Evolutionary conservation across 2,797 vertebrate genomes (phyloP).

Genomic region (Hafferia zeledoni): DNA sequence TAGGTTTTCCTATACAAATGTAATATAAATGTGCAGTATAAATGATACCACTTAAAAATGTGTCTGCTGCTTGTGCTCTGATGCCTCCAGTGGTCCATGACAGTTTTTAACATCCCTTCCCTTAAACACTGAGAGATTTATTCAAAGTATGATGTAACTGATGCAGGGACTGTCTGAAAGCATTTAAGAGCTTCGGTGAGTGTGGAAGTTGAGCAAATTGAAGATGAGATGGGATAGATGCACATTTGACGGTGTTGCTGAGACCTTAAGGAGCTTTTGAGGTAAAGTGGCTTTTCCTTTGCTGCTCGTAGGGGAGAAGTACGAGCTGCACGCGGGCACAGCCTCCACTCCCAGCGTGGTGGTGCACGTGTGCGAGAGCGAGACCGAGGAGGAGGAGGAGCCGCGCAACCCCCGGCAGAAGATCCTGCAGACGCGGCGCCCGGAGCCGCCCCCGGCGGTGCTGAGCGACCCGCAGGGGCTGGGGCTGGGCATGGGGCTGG

Average conservation of each 20-base stretch:
- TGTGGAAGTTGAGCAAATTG: neutral
- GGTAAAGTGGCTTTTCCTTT: neutral
- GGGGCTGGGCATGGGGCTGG: constrained; percentile 11
- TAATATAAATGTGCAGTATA: neutral
- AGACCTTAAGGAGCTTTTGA: neutral
- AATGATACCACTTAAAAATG: neutral
- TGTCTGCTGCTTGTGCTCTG: neutral
- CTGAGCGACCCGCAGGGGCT: constrained; percentile 65
- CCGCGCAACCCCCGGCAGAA: constrained; percentile 85
- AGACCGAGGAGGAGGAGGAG: constrained; percentile 88
- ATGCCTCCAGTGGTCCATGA: neutral
- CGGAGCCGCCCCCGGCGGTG: constrained; percentile 81
- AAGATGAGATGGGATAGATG: neutral
- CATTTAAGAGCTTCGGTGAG: neutral
- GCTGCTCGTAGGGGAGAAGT: constrained; percentile 89
- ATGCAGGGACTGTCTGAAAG: neutral
- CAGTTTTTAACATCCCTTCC: neutral
- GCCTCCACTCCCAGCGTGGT: constrained; percentile 97
- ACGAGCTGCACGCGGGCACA: constrained; percentile 95
- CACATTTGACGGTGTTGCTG: neutral
- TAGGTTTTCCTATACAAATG: neutral
- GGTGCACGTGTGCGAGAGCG: constrained; percentile 96
- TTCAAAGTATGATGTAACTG: neutral
- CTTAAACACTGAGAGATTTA: neutral
- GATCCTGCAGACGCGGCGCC: constrained; percentile 93